phyloP scores from a whole-genome alignment of 2,113 vertebrate genomes.

The Gambusia holbrooki region DNA sequence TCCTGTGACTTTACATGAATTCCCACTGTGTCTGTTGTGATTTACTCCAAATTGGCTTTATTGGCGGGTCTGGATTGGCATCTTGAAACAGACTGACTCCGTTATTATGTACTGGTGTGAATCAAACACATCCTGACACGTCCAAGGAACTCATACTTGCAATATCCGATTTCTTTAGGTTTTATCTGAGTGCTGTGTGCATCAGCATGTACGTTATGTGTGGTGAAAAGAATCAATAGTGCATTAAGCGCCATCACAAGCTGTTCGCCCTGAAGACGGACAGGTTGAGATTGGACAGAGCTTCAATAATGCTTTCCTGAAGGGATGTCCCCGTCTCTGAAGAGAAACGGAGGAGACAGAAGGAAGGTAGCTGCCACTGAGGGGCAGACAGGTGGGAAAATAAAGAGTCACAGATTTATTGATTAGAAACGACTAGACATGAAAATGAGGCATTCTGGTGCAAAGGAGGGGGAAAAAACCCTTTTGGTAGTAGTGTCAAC shows the following conservation, averaged over 20 bases:
- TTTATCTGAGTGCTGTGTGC: conserved; percentile 21
- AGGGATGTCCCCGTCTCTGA: conserved; percentile 23
- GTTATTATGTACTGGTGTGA: not conserved
- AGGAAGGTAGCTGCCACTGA: conserved; percentile 51
- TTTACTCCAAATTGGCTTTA: not conserved
- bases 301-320: conserved; percentile 41
- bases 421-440: conserved; percentile 31
- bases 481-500: not conserved
- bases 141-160: not conserved
- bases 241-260: conserved; percentile 79
- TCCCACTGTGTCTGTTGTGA: not conserved
- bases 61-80: not conserved
- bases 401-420: conserved; percentile 35
- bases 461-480: conserved; percentile 3
- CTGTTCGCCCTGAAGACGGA: conserved; percentile 65
- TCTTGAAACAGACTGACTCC: not conserved
- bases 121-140: not conserved
- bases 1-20: not conserved
- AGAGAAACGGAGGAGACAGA: conserved; percentile 32
- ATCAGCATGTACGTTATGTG: conserved; percentile 66
- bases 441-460: conserved; percentile 21
- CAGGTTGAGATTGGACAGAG: conserved; percentile 34
- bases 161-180: not conserved
- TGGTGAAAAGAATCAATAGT: conserved; percentile 77
- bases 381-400: conserved; percentile 34